Conservation (phyloP, 2,888 invertebrate species). For the Tuta absoluta region DNA sequence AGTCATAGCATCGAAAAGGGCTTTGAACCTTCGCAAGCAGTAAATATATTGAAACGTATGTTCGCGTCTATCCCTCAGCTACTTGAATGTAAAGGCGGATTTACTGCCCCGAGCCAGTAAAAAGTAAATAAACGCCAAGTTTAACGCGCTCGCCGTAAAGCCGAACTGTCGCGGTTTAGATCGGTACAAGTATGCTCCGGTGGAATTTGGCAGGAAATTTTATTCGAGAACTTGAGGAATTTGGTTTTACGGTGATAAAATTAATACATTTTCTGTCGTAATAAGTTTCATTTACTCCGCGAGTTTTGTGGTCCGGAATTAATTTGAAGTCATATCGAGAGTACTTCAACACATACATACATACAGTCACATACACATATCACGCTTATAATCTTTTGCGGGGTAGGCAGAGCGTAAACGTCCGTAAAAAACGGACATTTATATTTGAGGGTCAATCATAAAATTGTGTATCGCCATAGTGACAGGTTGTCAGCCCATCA, state of each 20-base stretch:
- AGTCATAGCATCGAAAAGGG: too few species aligned
- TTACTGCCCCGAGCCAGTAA: slow-evolving; percentile 23
- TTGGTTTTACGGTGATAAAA: slow-evolving; percentile 10
- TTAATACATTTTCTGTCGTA: slow-evolving; percentile 1
- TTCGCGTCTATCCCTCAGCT: slow-evolving; percentile 19
- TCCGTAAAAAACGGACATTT: too few species aligned
- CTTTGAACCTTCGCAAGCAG: neutral
- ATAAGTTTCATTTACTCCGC: neutral
- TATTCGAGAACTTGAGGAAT: neutral
- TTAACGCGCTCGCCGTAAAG: slow-evolving; percentile 28
- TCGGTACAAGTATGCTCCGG: slow-evolving; percentile 15
- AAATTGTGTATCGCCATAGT: too few species aligned
- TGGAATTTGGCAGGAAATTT: neutral
- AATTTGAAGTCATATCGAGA: neutral
- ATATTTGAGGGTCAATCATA: too few species aligned
- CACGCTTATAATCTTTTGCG: too few species aligned
- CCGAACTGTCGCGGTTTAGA: slow-evolving; percentile 20
- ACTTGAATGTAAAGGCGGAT: slow-evolving; percentile 22
- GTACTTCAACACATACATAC: too few species aligned
- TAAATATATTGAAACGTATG: neutral
- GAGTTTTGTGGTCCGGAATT: neutral
- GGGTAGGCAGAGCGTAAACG: too few species aligned
- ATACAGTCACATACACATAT: too few species aligned
- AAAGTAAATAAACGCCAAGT: slow-evolving; percentile 31
- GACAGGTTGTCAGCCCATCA: too few species aligned